A percentile compares a stretch with the other conserved stretches of the same genome.
These are phyloP conservation scores for Harlomillsia oculata DNA, from an alignment of 1,140 invertebrate genomes.

Conservation along the genomic window DNA sequence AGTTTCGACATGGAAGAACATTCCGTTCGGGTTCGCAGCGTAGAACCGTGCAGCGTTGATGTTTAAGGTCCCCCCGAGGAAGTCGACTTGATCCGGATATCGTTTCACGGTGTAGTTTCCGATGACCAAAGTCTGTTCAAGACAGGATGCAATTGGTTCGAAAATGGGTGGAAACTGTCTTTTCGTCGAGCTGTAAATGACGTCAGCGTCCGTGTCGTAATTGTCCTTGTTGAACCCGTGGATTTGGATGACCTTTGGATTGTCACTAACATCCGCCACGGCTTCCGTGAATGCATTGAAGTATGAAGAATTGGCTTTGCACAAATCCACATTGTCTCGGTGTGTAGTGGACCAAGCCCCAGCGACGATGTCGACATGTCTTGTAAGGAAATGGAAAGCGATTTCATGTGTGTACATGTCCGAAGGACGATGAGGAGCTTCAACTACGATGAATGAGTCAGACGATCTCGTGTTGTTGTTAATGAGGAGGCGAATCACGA, in stretches of 20 bases:
- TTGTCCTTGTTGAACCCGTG: constrained; percentile 1
- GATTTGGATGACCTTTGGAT: background rate
- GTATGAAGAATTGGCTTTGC: constrained; percentile 2
- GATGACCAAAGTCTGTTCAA: background rate
- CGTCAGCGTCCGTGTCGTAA: background rate
- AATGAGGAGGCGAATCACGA: too few species aligned
- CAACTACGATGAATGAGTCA: too few species aligned
- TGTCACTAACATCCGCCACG: background rate
- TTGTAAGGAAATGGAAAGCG: background rate
- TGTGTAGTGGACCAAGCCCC: constrained; percentile 11
- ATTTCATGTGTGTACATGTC: constrained; percentile 9
- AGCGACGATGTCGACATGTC: background rate
- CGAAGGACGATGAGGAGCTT: constrained; percentile 17
- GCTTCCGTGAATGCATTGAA: constrained; percentile 12
- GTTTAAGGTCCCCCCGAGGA: constrained; percentile 13
- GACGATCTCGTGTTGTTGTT: too few species aligned
- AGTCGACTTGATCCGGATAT: constrained; percentile 5
- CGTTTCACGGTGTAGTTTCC: background rate
- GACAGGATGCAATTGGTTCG: background rate
- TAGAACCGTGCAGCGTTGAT: constrained; percentile 16
- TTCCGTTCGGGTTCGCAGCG: background rate
- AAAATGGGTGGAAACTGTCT: background rate
- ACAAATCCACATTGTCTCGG: constrained; percentile 14
- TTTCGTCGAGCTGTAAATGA: constrained; percentile 7
- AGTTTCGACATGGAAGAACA: constrained; percentile 13